Conservation (phyloP, 2,797 vertebrate species). For the Steatocranus sp. region DNA sequence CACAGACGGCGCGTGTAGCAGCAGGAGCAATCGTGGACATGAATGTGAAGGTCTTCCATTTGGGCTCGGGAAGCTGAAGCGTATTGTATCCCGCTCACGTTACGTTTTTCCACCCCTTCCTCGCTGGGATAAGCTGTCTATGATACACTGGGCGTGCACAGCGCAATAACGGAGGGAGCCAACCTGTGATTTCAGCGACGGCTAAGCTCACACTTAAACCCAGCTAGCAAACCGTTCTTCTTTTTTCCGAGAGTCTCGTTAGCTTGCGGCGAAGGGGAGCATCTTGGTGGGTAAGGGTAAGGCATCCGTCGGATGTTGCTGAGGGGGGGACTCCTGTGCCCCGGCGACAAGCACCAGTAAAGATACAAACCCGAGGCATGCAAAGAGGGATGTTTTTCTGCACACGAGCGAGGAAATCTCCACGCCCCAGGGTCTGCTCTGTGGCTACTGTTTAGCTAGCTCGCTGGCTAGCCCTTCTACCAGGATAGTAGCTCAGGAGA, state of each 20-base stretch:
- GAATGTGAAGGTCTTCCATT: slow-evolving; percentile 18
- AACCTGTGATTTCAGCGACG: slow-evolving; percentile 50
- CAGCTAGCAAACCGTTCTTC: slow-evolving; percentile 36
- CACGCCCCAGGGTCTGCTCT: slow-evolving; percentile 54
- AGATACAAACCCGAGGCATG: slow-evolving; percentile 38
- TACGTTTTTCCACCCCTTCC: background rate
- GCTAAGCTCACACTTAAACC: slow-evolving; percentile 29
- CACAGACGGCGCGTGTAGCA: background rate
- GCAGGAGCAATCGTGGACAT: slow-evolving; percentile 28
- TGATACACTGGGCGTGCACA: slow-evolving; percentile 51
- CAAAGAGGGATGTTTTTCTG: slow-evolving; percentile 38
- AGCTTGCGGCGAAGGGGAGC: slow-evolving; percentile 47
- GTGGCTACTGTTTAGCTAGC: slow-evolving; percentile 51
- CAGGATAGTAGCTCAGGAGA: slow-evolving; percentile 46
- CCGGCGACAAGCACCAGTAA: background rate
- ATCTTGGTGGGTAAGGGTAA: slow-evolving; percentile 16
- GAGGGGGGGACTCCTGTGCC: background rate
- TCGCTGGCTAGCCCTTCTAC: slow-evolving; percentile 46
- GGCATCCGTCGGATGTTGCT: slow-evolving; percentile 20
- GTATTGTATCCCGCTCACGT: slow-evolving; percentile 25
- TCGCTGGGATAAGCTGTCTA: slow-evolving; percentile 53
- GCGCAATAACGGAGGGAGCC: slow-evolving; percentile 51
- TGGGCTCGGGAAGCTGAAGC: slow-evolving; percentile 58
- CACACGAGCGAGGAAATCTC: slow-evolving; percentile 56
- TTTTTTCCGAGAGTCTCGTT: slow-evolving; percentile 8